phyloP scores from a whole-genome alignment of 2,797 vertebrate species.

The Pseudomugil gertrudae region DNA sequence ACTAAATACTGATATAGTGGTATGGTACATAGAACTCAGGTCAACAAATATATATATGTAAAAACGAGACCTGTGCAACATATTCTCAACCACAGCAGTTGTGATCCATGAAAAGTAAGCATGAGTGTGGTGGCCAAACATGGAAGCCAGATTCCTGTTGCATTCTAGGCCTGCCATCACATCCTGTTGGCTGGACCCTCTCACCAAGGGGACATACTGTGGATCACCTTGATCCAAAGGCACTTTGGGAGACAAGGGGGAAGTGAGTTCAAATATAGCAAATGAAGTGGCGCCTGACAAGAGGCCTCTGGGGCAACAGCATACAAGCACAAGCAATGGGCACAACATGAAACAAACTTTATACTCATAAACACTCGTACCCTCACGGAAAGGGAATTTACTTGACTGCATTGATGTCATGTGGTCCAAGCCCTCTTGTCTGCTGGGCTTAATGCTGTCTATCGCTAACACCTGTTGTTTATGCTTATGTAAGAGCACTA shows the following conservation, averaged over 20 bases:
- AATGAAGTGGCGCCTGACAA: constrained; percentile 57
- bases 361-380: constrained; percentile 47
- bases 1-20: no score
- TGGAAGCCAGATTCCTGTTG: constrained; percentile 72
- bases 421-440: constrained; percentile 39
- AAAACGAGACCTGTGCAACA: not conserved
- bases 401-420: constrained; percentile 55
- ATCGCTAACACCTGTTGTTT: constrained; percentile 70
- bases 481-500: constrained; percentile 66
- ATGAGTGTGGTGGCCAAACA: constrained; percentile 59
- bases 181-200: constrained; percentile 74
- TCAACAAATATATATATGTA: no score
- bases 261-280: constrained; percentile 65
- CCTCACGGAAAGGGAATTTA: constrained; percentile 34
- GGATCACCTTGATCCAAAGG: constrained; percentile 78
- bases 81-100: constrained; percentile 28
- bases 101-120: constrained; percentile 57
- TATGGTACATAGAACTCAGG: no score
- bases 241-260: constrained; percentile 54
- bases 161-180: constrained; percentile 78
- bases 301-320: constrained; percentile 40
- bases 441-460: constrained; percentile 50
- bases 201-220: constrained; percentile 61
- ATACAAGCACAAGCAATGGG: constrained; percentile 46
- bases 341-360: constrained; percentile 58